Evolutionary conservation across 2,797 vertebrate genomes (phyloP).

Genomic region (Brachyalestes nurse): DNA sequence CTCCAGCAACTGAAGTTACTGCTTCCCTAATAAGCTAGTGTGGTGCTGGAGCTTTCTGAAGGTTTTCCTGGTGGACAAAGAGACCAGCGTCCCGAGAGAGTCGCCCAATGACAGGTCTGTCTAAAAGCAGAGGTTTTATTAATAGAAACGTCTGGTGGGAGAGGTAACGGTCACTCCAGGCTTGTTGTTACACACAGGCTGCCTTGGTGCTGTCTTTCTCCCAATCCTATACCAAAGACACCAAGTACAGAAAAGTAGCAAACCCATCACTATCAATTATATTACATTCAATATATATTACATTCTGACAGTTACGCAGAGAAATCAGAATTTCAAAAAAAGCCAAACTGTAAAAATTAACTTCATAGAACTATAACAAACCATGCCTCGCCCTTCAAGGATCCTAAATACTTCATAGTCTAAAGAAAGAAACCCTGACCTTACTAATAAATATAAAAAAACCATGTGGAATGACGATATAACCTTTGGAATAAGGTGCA

Average conservation of each 20-base stretch:
- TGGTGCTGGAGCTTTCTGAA: constrained; percentile 13
- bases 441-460: no score
- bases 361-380: no score
- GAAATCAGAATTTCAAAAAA: no score
- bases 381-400: no score
- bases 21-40: constrained; percentile 37
- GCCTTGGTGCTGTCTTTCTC: constrained; percentile 6
- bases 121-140: constrained; percentile 54
- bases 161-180: background rate
- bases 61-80: constrained; percentile 18
- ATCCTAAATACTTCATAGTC: no score
- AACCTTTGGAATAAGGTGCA: no score
- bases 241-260: background rate
- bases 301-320: no score
- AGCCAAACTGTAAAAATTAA: no score
- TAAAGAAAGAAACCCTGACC: no score
- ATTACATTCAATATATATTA: no score
- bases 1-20: constrained; percentile 40
- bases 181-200: constrained; percentile 15
- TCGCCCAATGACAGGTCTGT: constrained; percentile 22
- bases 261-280: background rate
- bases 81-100: constrained; percentile 10
- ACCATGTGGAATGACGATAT: no score
- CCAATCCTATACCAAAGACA: background rate
- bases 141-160: constrained; percentile 40